phyloP scores from a whole-genome alignment of 2,888 invertebrate genomes.

The Eupithecia pulchellata region DNA sequence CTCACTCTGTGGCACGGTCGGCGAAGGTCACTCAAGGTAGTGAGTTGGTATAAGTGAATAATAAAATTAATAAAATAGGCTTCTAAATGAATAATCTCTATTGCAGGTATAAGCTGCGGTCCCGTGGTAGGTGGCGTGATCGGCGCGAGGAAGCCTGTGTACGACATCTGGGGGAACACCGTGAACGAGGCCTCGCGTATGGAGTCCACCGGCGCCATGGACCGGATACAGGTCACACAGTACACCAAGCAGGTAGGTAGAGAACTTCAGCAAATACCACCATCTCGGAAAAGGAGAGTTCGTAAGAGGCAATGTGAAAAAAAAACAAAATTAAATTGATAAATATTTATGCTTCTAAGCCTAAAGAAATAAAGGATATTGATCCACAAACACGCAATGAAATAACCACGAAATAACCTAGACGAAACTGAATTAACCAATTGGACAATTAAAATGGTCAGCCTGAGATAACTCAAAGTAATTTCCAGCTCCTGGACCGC shows the following conservation, averaged over 20 bases:
- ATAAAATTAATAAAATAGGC: too few relatives aligned
- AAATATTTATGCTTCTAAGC: too few relatives aligned
- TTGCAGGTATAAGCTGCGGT: slow-evolving; percentile 94
- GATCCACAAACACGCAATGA: too few relatives aligned
- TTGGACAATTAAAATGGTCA: neutral
- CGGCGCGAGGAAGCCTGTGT: slow-evolving; percentile 97
- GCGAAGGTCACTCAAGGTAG: too few relatives aligned
- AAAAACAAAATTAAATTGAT: too few relatives aligned
- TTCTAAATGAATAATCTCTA: neutral
- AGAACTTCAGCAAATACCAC: neutral
- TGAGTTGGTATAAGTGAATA: too few relatives aligned
- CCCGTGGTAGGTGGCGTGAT: slow-evolving; percentile 98
- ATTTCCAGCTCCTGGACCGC: slow-evolving; percentile 88
- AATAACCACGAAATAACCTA: too few relatives aligned
- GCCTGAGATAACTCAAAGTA: neutral
- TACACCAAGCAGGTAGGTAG: slow-evolving; percentile 90
- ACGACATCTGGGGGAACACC: slow-evolving; percentile 98
- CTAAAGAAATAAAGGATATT: too few relatives aligned
- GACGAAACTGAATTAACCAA: neutral
- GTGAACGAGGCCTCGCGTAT: slow-evolving; percentile 98
- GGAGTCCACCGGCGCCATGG: slow-evolving; percentile 96
- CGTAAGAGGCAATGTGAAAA: too few relatives aligned
- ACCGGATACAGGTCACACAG: slow-evolving; percentile 95
- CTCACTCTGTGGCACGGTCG: too few relatives aligned
- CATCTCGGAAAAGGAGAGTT: too few relatives aligned